Conservation (phyloP, 1,140 invertebrate species). For the Bombus breviceps region DNA sequence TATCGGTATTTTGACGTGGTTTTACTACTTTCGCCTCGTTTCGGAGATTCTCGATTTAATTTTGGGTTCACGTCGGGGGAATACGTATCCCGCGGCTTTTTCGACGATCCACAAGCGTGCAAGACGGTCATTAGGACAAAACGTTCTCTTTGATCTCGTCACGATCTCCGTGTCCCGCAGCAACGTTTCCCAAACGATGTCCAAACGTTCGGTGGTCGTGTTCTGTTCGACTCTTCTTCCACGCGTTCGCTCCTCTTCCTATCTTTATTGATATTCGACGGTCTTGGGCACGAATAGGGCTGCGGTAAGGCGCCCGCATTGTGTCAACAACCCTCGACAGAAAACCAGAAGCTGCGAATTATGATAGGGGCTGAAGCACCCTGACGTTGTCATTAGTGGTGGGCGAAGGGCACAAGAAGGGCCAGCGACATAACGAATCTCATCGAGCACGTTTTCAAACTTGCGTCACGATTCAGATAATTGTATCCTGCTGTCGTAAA, state of each 20-base stretch:
- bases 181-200: slow-evolving; percentile 56
- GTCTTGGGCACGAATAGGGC: slow-evolving; percentile 74
- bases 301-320: slow-evolving; percentile 78
- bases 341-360: slow-evolving; percentile 78
- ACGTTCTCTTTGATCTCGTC: slow-evolving; percentile 74
- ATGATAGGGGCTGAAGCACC: slow-evolving; percentile 75
- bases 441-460: slow-evolving; percentile 66
- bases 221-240: slow-evolving; percentile 53
- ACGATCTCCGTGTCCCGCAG: slow-evolving; percentile 66
- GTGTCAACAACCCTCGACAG: slow-evolving; percentile 76
- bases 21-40: slow-evolving; percentile 3
- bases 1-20: slow-evolving; percentile 24
- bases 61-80: slow-evolving; percentile 15
- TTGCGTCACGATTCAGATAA: slow-evolving; percentile 42
- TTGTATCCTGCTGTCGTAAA: slow-evolving; percentile 4
- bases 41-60: slow-evolving; percentile 59
- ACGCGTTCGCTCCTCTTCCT: slow-evolving; percentile 59
- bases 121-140: slow-evolving; percentile 70
- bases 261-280: slow-evolving; percentile 73
- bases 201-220: slow-evolving; percentile 43
- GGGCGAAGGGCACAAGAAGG: slow-evolving; percentile 9
- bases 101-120: slow-evolving; percentile 36
- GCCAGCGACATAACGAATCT: slow-evolving; percentile 43
- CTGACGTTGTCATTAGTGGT: slow-evolving; percentile 75
- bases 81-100: slow-evolving; percentile 44